Conservation (phyloP, 2,113 vertebrate species). For the Dromas ardeola region DNA sequence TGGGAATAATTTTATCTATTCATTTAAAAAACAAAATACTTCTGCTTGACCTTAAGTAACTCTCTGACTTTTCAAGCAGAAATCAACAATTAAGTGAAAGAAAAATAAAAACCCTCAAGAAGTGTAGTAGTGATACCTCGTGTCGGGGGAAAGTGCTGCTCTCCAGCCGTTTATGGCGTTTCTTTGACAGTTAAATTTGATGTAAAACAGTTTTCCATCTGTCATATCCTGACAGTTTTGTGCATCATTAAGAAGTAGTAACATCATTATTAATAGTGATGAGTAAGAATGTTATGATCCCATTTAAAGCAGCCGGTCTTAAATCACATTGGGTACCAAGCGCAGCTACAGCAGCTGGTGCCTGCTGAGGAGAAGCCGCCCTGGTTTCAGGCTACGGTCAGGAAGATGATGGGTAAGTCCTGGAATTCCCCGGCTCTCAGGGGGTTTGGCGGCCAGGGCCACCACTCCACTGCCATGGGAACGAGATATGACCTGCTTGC, state of each 20-base stretch:
- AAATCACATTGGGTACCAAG: neutral
- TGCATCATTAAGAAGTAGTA: constrained; percentile 22
- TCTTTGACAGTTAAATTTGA: neutral
- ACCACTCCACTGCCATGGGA: fast-evolving
- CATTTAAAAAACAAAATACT: neutral
- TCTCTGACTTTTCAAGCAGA: constrained; percentile 25
- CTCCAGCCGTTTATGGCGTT: neutral
- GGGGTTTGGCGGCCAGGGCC: neutral
- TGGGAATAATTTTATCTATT: constrained; percentile 45
- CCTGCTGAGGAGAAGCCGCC: neutral
- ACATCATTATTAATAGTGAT: neutral
- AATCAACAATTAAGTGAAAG: neutral
- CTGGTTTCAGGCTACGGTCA: fast-evolving
- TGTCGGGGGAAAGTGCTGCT: neutral
- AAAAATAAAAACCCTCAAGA: neutral
- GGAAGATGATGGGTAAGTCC: fast-evolving
- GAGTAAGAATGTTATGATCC: neutral
- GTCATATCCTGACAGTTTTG: constrained; percentile 2
- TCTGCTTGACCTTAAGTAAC: constrained; percentile 31
- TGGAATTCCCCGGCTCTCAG: neutral
- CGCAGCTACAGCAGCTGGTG: neutral
- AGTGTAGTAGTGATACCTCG: neutral
- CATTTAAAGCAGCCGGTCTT: neutral
- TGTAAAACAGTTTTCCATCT: neutral
- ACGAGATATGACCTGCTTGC: fast-evolving